Conservation (phyloP, 2,888 invertebrate species). For the Pristionchus arcanus region DNA sequence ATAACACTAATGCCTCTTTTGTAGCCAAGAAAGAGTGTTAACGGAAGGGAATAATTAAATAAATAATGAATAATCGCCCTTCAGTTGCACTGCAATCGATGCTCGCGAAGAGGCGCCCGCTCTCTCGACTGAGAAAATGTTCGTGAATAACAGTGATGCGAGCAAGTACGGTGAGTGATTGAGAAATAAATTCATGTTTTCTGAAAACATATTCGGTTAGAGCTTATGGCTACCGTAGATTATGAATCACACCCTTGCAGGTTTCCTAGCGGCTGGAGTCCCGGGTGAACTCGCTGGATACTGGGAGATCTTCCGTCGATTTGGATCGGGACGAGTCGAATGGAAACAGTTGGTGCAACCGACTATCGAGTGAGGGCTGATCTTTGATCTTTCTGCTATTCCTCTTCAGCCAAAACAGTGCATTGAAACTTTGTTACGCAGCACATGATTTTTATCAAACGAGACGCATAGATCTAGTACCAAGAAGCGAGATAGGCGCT, state of each 20-base stretch:
- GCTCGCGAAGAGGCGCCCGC: constrained; percentile 81
- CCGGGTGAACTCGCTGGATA: constrained; percentile 79
- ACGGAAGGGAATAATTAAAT: not conserved
- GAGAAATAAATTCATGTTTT: not conserved
- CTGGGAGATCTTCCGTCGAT: constrained; percentile 74
- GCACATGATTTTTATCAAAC: too few relatives aligned
- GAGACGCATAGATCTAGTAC: too few relatives aligned
- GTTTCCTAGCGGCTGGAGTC: constrained; percentile 74
- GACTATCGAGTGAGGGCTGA: not conserved
- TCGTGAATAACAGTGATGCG: constrained; percentile 66
- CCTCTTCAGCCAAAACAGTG: not conserved
- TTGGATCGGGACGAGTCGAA: constrained; percentile 73
- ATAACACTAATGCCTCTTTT: not conserved
- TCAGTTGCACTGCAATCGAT: constrained; percentile 78
- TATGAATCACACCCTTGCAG: constrained; percentile 55
- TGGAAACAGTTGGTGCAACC: constrained; percentile 65
- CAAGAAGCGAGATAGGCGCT: too few relatives aligned
- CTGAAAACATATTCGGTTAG: too few relatives aligned
- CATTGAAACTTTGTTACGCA: too few relatives aligned
- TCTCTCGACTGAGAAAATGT: constrained; percentile 83
- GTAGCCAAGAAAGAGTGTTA: not conserved
- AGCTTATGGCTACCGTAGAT: too few relatives aligned
- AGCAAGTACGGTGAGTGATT: constrained; percentile 66
- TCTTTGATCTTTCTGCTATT: not conserved
- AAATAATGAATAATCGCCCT: not conserved